Evolutionary conservation across 2,797 vertebrate genomes (phyloP), one percentile per base, ranked within the genome.

Genomic region (Steatocranus sp.): DNA sequence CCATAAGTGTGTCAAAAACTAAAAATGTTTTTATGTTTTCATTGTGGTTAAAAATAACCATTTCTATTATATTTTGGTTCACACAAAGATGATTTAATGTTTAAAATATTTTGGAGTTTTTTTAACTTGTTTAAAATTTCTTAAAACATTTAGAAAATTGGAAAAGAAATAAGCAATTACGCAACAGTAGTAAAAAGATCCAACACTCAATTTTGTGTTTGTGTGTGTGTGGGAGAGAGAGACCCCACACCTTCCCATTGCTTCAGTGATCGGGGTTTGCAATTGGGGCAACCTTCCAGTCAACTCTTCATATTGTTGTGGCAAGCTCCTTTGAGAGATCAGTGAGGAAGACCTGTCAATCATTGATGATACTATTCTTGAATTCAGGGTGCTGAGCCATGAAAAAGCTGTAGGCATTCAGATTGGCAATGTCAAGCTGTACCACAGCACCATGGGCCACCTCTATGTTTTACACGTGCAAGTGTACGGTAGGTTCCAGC

Each of bases 41-140:
- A 34, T n/a, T 58, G 1, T 5, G 56, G 27, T 58, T 58, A 32
- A 58, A 32, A 58, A 58, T n/a, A 7, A 58, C 27, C 2, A 32
- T 58, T 32, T 58, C 17, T 32, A 11, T 32, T 32, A 11, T 32
- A 7, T 58, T 58, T 32, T 32, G 54, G 27, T 32, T 32, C 54
- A 34, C 54, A 58, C 27, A 58, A 58, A 34, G 17, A 61, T n/a
- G 17, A n/a, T 61, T 34, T 34, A 1, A 58, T 58, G 56, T 58
- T 32, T 58, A 34, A 58, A 58, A 34, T 58, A 34, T 11, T 58
- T 58, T 18, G 5, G 9, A 11, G 7, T 32, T 32, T 56, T 32
- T 58, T 32, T 2, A 0, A 27, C 3, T 32, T 18, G 30, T 58
- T 25, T 5, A 36, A 5, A 6, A 0, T 0, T 15, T 27, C 25